A percentile compares a stretch with the other conserved stretches of the same genome.
Conservation (phyloP, 2,888 invertebrate genomes). For the Tetragnatha montana region DNA sequence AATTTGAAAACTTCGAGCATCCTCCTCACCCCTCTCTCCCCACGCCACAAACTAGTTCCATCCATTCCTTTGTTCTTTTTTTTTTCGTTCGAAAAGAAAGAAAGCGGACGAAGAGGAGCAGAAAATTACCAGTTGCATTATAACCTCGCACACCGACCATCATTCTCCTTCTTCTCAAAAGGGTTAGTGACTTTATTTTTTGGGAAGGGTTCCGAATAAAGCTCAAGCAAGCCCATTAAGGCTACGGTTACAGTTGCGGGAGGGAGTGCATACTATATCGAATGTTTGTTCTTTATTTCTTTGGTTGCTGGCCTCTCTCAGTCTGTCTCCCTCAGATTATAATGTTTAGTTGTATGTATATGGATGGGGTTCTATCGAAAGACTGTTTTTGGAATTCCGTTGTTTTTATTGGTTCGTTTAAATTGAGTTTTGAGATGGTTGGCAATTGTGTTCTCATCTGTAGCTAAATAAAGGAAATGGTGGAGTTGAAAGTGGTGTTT, state of each 20-base stretch:
- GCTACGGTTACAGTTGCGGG: not conserved
- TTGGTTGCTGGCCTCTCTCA: too few relatives aligned
- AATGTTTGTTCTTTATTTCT: not conserved
- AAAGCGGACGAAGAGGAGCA: not conserved
- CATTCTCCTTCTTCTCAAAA: not conserved
- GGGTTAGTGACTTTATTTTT: conserved; percentile 32
- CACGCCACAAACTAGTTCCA: too few relatives aligned
- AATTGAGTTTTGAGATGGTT: too few relatives aligned
- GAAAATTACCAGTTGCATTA: not conserved
- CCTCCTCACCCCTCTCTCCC: too few relatives aligned
- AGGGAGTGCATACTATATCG: not conserved
- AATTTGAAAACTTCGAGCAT: too few relatives aligned
- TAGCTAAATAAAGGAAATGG: too few relatives aligned
- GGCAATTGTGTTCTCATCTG: too few relatives aligned
- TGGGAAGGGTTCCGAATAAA: not conserved
- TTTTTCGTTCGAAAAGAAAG: not conserved
- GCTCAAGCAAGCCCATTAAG: not conserved
- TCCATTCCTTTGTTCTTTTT: not conserved
- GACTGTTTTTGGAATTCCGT: not conserved
- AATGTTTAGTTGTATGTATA: not conserved
- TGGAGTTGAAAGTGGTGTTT: too few relatives aligned
- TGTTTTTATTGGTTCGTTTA: too few relatives aligned
- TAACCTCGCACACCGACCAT: not conserved
- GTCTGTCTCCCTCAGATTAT: not conserved
- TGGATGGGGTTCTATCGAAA: not conserved